Conservation (phyloP, 2,888 invertebrate genomes). For the Pimpla rufipes region DNA sequence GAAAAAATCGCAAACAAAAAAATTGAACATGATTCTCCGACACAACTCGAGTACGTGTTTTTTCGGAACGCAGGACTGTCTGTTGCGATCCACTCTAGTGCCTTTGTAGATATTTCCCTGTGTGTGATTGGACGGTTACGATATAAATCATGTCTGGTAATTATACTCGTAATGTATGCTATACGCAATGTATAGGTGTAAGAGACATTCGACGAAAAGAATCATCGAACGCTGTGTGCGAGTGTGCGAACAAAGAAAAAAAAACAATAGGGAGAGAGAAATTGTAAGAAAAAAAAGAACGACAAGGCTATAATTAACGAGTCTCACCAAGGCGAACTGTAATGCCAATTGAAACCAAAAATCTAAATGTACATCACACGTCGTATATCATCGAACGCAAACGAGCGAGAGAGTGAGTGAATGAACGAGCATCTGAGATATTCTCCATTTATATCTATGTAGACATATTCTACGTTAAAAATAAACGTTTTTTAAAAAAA, state of each 20-base stretch:
- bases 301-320: not conserved
- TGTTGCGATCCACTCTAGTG: conserved; percentile 81
- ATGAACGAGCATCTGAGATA: conserved; percentile 77
- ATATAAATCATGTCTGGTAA: conserved; percentile 44
- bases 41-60: conserved; percentile 64
- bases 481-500: conserved; percentile 83
- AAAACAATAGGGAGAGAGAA: not conserved
- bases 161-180: conserved; percentile 26
- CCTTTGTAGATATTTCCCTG: conserved; percentile 80
- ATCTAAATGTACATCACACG: conserved; percentile 16
- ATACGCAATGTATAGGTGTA: not conserved
- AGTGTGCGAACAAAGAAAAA: not conserved
- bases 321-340: not conserved
- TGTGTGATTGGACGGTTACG: conserved; percentile 73
- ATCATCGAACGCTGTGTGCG: not conserved
- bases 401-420: conserved; percentile 21
- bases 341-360: not conserved
- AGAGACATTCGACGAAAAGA: conserved; percentile 4
- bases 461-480: conserved; percentile 81
- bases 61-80: conserved; percentile 62
- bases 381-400: conserved; percentile 40
- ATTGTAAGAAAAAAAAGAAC: not conserved
- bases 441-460: conserved; percentile 81
- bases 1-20: conserved; percentile 6
- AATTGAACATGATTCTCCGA: conserved; percentile 13